phyloP scores from a whole-genome alignment of 2,113 vertebrate genomes.

The Orientallactaga bullata region DNA sequence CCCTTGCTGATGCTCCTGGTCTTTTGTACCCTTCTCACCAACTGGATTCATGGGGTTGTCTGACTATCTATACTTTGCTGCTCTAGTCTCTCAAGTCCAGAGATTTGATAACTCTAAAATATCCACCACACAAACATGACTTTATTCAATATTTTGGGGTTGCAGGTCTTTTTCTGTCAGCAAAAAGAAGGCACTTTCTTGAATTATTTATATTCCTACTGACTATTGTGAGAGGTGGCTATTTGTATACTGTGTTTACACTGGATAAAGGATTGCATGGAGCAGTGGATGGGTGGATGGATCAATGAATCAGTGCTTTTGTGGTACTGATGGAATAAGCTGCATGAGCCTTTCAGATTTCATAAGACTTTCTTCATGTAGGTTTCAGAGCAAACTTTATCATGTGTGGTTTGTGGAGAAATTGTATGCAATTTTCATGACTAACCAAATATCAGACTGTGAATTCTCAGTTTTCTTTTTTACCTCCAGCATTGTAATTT shows the following conservation, averaged over 20 bases:
- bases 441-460: too few relatives aligned
- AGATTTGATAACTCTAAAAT: not conserved
- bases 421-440: not conserved
- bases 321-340: not conserved
- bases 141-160: not conserved
- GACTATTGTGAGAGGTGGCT: not conserved
- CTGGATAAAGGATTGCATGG: not conserved
- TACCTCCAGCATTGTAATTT: too few relatives aligned
- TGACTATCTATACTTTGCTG: not conserved
- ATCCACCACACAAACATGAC: not conserved
- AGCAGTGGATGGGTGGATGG: too few relatives aligned
- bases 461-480: too few relatives aligned
- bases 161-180: not conserved
- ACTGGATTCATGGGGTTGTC: too few relatives aligned
- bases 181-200: not conserved
- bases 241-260: not conserved
- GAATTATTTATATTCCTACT: not conserved
- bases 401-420: not conserved
- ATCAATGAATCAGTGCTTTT: not conserved
- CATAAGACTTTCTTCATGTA: not conserved
- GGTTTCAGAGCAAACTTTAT: not conserved
- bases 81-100: not conserved
- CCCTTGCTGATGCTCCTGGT: too few relatives aligned
- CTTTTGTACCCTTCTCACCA: too few relatives aligned
- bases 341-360: not conserved